Conservation (phyloP, 2,113 vertebrate genomes). For the Arvicanthis niloticus region DNA sequence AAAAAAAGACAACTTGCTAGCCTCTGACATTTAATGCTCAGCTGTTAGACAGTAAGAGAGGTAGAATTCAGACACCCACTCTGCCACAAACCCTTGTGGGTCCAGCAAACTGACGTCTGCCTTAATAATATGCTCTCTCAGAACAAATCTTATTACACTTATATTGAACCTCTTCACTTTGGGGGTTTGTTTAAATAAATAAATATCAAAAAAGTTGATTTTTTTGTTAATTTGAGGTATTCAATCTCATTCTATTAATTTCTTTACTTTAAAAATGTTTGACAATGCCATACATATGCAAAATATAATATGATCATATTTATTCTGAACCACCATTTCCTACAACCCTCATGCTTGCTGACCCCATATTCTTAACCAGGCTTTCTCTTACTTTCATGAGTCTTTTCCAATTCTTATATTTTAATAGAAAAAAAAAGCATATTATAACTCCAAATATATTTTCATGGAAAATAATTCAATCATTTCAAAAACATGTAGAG, state of each 20-base stretch:
- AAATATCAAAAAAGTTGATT: background rate
- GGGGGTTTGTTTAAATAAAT: background rate
- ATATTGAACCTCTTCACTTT: background rate
- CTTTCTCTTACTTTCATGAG: background rate
- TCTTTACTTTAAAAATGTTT: background rate
- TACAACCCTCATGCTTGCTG: background rate
- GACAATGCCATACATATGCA: too few relatives aligned
- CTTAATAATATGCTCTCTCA: background rate
- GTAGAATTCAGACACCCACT: background rate
- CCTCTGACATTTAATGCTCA: background rate
- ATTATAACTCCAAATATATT: background rate
- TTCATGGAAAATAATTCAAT: slow-evolving; percentile 31
- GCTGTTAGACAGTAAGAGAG: background rate
- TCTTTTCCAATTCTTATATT: background rate
- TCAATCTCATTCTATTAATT: background rate
- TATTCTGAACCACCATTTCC: background rate
- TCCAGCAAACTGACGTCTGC: background rate
- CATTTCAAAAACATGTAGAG: background rate
- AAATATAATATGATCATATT: background rate
- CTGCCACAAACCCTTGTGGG: background rate
- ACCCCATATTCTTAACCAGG: background rate
- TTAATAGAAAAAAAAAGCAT: background rate
- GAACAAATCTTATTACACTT: background rate
- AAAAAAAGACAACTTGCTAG: background rate
- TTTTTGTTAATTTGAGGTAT: background rate